These are phyloP conservation scores for Mustelus asterias DNA, from an alignment of 2,113 vertebrate species.

Conservation along the genomic window DNA sequence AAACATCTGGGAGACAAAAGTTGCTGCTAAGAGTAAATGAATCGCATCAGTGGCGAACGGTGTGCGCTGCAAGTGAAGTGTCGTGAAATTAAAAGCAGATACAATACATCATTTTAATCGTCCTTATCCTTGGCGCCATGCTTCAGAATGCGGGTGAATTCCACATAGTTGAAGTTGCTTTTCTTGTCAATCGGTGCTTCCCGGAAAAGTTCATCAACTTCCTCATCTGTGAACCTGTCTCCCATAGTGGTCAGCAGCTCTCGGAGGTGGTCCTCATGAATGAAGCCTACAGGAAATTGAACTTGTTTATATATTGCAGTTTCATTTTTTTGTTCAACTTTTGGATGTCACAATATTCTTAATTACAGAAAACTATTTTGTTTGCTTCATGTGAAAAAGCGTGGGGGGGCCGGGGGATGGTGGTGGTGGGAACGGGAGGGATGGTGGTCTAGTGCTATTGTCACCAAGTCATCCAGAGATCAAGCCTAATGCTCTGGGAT, in stretches of 20 bases:
- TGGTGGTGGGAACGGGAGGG: no score
- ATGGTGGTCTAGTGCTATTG: no score
- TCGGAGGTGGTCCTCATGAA: slow-evolving; percentile 89
- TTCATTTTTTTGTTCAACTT: not conserved
- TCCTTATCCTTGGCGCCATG: slow-evolving; percentile 81
- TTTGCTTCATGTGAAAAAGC: not conserved
- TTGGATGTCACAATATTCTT: not conserved
- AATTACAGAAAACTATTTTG: not conserved
- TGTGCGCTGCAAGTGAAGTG: not conserved
- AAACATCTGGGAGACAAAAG: not conserved
- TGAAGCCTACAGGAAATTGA: slow-evolving; percentile 62
- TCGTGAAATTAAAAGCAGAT: not conserved
- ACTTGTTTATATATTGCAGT: not conserved
- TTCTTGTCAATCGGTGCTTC: slow-evolving; percentile 97
- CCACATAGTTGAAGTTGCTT: slow-evolving; percentile 97
- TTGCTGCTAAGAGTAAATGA: slow-evolving; percentile 1
- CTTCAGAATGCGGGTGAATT: slow-evolving; percentile 98
- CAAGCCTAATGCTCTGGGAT: not conserved
- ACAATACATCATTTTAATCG: slow-evolving; percentile 5
- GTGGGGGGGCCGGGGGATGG: no score
- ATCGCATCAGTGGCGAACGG: not conserved
- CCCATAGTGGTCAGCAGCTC: slow-evolving; percentile 99
- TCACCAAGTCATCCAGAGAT: not conserved
- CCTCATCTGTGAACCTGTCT: slow-evolving; percentile 92
- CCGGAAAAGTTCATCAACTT: slow-evolving; percentile 95